phyloP scores from a whole-genome alignment of 2,797 vertebrate genomes.

The Microhierax caerulescens region DNA sequence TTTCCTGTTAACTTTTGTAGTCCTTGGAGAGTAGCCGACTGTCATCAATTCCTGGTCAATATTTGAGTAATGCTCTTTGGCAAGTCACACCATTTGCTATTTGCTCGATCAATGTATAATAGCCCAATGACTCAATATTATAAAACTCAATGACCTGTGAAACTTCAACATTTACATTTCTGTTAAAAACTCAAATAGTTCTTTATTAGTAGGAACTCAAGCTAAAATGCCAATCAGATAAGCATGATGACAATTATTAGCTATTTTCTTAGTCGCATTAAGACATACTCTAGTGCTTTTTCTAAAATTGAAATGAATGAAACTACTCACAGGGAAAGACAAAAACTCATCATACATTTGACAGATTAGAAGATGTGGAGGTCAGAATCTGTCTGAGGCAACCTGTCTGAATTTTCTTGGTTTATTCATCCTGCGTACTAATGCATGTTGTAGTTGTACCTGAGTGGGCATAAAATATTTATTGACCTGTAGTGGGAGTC shows the following conservation, averaged over 20 bases:
- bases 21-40: constrained; percentile 29
- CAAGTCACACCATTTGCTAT: constrained; percentile 54
- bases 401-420: background rate
- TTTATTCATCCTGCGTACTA: background rate
- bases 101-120: constrained; percentile 69
- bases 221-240: constrained; percentile 68
- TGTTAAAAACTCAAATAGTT: constrained; percentile 66
- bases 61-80: constrained; percentile 66
- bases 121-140: constrained; percentile 61
- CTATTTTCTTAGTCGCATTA: constrained; percentile 29
- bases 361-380: background rate
- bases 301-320: background rate
- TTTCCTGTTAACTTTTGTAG: constrained; percentile 40
- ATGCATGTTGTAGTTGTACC: background rate
- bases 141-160: constrained; percentile 76
- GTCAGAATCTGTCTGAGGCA: background rate
- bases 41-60: constrained; percentile 59
- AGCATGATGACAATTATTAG: constrained; percentile 57
- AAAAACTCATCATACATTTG: background rate
- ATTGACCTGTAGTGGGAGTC: background rate
- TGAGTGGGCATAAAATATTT: background rate
- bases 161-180: constrained; percentile 68
- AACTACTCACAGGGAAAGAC: background rate
- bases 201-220: constrained; percentile 68
- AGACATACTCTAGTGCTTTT: background rate